Conservation (phyloP, 2,797 vertebrate genomes). For the Anguilla obscura region DNA sequence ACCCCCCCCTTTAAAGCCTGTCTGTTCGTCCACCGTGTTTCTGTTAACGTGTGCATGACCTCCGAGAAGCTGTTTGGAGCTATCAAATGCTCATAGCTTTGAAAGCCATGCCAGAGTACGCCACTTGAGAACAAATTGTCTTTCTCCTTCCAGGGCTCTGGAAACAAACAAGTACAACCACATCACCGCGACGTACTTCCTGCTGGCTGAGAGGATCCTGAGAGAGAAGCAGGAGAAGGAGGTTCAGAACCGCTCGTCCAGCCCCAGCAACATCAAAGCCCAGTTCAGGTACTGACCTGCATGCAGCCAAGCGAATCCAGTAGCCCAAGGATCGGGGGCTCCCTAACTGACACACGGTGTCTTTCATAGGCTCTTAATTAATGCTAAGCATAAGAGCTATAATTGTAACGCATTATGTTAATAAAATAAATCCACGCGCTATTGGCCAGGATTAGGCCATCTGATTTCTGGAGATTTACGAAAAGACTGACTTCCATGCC, state of each 20-base stretch:
- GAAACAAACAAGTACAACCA: constrained; percentile 96
- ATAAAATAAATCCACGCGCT: background rate
- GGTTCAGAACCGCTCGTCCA: constrained; percentile 83
- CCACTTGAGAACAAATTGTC: background rate
- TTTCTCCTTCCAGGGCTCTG: constrained; percentile 73
- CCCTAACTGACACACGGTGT: background rate
- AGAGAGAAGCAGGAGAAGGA: constrained; percentile 91
- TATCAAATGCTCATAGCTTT: too few species aligned
- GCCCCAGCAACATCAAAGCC: constrained; percentile 89
- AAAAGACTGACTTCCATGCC: background rate
- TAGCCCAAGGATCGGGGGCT: background rate
- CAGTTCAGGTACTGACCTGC: constrained; percentile 83
- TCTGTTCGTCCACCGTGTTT: background rate
- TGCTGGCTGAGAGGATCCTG: constrained; percentile 90
- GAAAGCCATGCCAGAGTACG: background rate
- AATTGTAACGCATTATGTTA: background rate
- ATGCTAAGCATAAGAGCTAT: background rate
- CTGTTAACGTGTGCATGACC: background rate
- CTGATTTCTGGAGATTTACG: background rate
- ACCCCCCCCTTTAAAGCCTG: background rate
- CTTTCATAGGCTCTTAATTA: background rate
- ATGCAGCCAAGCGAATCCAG: background rate
- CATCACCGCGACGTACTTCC: constrained; percentile 94
- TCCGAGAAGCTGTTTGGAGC: background rate
- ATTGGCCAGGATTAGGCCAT: background rate